Evolutionary conservation across 2,888 invertebrate species (phyloP), one percentile per base, ranked within the genome.

Genomic region (Leptopilina myrica): DNA sequence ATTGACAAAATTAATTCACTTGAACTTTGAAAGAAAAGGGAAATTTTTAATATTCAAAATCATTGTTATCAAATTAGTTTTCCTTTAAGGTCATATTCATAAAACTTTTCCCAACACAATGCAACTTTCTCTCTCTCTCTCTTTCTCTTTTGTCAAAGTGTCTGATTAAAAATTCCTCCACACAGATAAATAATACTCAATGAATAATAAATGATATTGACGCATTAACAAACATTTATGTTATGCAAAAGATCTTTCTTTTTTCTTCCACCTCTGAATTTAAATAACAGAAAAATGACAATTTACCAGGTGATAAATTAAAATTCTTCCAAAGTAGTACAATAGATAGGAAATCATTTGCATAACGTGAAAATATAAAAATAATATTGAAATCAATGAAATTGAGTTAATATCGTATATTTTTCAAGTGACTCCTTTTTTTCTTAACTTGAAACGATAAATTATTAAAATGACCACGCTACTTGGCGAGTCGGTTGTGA

Each of bases 391-490:
- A 56, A 73, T 56, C 26, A 53, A 26, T 15, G 14, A 20, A 56
- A 73, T 33, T 62, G 62, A 62, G 62, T 62, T 56, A 15, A 56
- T 40, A 15, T 12, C 43, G 6, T 49, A 11, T 64, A 33, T 73
- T 69, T 56, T 73, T 53, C 5, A 73, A 53, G 56, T 56, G 53
- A 73, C 56, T 73, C 43, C 43, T 43, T 43, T 43, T 43, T 49
- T 53, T 8, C 26, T 33, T 14, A 14, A 33, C 33, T 33, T 33
- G 33, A 33, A 26, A 26, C 53, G n/a, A 73, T 56, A 73, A 73
- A 73, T 56, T 56, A 73, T 73, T 73, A 56, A 56, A 73, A 73
- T 56, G 53, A 73, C 73, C 56, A 73, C 5, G 56, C 73, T 56
- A 53, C 73, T 56, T 56, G 33, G 73, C 73, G n/a, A 73, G 53